phyloP scores from a whole-genome alignment of 2,888 invertebrate genomes.

The Drosophila kambysellisi region DNA sequence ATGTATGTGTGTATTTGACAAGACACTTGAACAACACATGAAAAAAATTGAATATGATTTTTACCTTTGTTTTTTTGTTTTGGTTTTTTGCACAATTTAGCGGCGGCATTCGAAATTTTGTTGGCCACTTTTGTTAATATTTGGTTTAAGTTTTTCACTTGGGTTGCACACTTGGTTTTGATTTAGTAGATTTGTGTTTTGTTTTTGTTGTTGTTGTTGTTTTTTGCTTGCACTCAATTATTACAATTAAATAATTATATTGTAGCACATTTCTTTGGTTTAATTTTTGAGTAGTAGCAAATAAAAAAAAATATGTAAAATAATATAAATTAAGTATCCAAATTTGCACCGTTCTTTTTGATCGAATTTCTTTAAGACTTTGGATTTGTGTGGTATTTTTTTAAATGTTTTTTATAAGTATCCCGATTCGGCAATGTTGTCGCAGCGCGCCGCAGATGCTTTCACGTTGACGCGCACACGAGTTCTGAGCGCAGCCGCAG shows the following conservation, averaged over 20 bases:
- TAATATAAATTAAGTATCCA: constrained; percentile 34
- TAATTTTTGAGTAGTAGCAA: constrained; percentile 12
- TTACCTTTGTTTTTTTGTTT: constrained; percentile 39
- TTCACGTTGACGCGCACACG: constrained; percentile 82
- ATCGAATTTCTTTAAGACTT: constrained; percentile 15
- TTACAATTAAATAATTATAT: constrained; percentile 26
- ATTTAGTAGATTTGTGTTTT: constrained; percentile 5
- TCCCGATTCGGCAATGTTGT: constrained; percentile 23
- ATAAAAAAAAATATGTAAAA: constrained; percentile 40
- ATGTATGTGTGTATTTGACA: constrained; percentile 9
- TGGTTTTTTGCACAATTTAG: constrained; percentile 60
- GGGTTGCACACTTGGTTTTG: constrained; percentile 13
- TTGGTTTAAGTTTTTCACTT: constrained; percentile 41
- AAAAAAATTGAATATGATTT: constrained; percentile 36
- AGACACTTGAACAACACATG: constrained; percentile 40
- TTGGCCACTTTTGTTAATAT: constrained; percentile 19
- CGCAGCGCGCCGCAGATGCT: constrained; percentile 73
- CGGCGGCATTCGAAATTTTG: constrained; percentile 69
- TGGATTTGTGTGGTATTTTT: constrained; percentile 10
- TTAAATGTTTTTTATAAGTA: constrained; percentile 9
- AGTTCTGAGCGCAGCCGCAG: constrained; percentile 81
- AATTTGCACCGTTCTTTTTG: constrained; percentile 46
- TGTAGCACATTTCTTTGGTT: constrained; percentile 60
- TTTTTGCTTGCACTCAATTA: constrained; percentile 41
- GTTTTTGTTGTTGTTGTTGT: constrained; percentile 3